Evolutionary conservation across 2,888 invertebrate species (phyloP).

Genomic region (Melanophora roralis): DNA sequence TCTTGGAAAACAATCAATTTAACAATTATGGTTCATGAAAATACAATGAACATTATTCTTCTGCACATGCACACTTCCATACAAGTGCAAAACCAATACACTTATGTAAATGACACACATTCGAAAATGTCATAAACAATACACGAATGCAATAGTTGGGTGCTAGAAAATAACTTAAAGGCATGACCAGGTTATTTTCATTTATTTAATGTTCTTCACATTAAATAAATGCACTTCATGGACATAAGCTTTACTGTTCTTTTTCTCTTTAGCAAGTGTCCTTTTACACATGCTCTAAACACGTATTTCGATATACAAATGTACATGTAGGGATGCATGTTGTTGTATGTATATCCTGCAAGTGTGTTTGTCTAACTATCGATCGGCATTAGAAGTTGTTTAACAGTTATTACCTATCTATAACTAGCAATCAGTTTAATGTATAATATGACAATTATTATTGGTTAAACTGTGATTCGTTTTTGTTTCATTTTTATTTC

Average conservation of each 20-base stretch:
- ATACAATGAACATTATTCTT: slow-evolving; percentile 35
- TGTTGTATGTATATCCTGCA: neutral
- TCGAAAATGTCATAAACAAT: slow-evolving; percentile 34
- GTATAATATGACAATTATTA: slow-evolving; percentile 54
- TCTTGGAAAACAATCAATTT: slow-evolving; percentile 67
- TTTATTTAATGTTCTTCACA: neutral
- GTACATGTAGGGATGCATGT: neutral
- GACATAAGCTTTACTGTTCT: too few species aligned
- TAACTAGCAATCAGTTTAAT: slow-evolving; percentile 61
- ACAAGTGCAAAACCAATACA: neutral
- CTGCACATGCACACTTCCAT: neutral
- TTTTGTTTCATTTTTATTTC: slow-evolving; percentile 17
- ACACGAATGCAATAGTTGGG: neutral
- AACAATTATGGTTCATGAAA: slow-evolving; percentile 63
- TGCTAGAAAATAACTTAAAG: slow-evolving; percentile 3
- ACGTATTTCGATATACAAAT: too few species aligned
- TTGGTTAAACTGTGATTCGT: slow-evolving; percentile 55
- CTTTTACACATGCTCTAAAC: too few species aligned
- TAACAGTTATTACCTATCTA: slow-evolving; percentile 60
- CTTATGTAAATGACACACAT: slow-evolving; percentile 52
- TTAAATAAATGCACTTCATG: neutral
- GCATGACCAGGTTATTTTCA: neutral
- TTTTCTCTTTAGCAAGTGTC: too few species aligned
- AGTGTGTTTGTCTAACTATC: slow-evolving; percentile 7
- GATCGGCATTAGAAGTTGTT: slow-evolving; percentile 50